Conservation (phyloP, 2,113 vertebrate genomes). For the Dolichallabes microphthalmus region DNA sequence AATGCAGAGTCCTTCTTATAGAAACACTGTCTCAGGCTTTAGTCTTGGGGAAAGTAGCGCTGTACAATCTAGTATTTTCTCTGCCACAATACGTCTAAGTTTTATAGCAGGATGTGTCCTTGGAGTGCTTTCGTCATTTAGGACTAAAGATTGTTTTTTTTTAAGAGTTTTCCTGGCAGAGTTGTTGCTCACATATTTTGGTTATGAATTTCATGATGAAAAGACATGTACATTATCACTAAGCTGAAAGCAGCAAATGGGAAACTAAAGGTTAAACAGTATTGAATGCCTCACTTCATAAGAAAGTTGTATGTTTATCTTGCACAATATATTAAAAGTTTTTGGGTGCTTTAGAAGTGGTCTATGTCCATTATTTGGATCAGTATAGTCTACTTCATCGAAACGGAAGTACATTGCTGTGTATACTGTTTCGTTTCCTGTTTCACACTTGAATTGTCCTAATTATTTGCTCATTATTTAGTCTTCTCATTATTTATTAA, state of each 20-base stretch:
- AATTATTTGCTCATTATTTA: neutral
- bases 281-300: neutral
- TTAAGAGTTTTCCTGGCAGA: neutral
- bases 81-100: neutral
- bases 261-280: neutral
- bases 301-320: neutral
- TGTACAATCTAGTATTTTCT: neutral
- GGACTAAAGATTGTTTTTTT: neutral
- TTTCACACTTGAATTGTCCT: neutral
- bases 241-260: neutral
- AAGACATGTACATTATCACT: slow-evolving; percentile 4
- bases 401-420: neutral
- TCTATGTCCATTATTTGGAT: neutral
- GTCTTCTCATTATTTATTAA: neutral
- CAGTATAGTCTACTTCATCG: neutral
- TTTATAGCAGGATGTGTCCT: neutral
- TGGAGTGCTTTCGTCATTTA: neutral
- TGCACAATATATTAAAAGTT: slow-evolving; percentile 23
- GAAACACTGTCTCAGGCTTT: neutral
- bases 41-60: neutral
- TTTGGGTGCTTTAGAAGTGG: neutral
- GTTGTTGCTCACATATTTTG: neutral
- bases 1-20: slow-evolving; percentile 43
- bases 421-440: neutral
- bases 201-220: neutral